phyloP scores from a whole-genome alignment of 1,140 invertebrate species.

The Centruroides sculpturatus region DNA sequence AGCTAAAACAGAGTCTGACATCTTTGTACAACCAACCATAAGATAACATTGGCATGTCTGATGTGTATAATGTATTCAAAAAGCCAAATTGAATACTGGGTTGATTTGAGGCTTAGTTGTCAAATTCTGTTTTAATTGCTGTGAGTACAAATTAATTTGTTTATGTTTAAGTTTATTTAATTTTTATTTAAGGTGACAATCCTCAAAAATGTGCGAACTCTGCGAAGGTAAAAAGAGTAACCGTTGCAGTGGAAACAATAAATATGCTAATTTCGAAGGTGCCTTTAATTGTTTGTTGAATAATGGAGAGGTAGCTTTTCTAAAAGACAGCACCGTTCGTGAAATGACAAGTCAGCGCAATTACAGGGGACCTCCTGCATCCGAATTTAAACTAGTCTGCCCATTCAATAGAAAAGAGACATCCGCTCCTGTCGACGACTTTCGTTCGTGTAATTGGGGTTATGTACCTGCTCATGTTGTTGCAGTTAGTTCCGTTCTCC shows the following conservation, averaged over 20 bases:
- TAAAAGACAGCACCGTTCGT: slow-evolving; percentile 68
- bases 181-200: slow-evolving; percentile 45
- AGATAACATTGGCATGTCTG: too few relatives aligned
- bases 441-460: slow-evolving; percentile 37
- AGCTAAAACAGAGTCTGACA: too few relatives aligned
- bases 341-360: slow-evolving; percentile 41
- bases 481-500: slow-evolving; percentile 64
- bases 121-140: too few relatives aligned
- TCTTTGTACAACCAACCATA: too few relatives aligned
- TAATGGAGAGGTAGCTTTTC: slow-evolving; percentile 66
- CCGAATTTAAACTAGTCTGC: slow-evolving; percentile 71
- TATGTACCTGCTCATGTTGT: slow-evolving; percentile 69
- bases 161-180: slow-evolving; percentile 1
- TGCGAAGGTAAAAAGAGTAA: slow-evolving; percentile 58
- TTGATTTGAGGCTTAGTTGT: too few relatives aligned
- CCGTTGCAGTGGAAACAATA: slow-evolving; percentile 69
- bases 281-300: slow-evolving; percentile 25
- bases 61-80: too few relatives aligned
- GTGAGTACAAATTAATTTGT: neutral
- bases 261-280: slow-evolving; percentile 64
- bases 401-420: slow-evolving; percentile 51
- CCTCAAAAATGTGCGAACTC: slow-evolving; percentile 64
- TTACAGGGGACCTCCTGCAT: slow-evolving; percentile 11
- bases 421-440: slow-evolving; percentile 36
- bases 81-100: too few relatives aligned